A percentile compares a stretch with the other conserved stretches of the same genome.
Conservation (phyloP, 2,888 invertebrate genomes). For the Tachina grossa region DNA sequence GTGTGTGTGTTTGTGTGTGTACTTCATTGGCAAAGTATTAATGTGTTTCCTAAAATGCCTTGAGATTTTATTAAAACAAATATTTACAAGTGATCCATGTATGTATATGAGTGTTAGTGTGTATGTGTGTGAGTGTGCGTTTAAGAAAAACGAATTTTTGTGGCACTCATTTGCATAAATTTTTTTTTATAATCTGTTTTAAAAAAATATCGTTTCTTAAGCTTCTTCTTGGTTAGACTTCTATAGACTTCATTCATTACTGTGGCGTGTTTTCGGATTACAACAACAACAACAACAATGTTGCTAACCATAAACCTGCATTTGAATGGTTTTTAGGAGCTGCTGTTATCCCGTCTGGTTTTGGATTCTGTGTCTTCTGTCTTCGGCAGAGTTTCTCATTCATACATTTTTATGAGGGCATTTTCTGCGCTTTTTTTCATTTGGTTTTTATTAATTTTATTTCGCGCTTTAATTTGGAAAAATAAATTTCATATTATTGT, state of each 20-base stretch:
- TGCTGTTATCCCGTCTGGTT: conserved; percentile 52
- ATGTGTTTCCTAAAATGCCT: conserved; percentile 51
- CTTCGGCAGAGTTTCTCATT: conserved; percentile 14
- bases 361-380: conserved; percentile 3
- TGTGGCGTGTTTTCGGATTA: conserved; percentile 1
- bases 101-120: neutral
- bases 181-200: conserved; percentile 58
- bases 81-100: neutral
- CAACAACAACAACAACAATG: neutral
- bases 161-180: conserved; percentile 66
- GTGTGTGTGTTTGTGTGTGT: neutral
- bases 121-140: conserved; percentile 9
- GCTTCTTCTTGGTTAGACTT: conserved; percentile 23
- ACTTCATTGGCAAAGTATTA: conserved; percentile 1
- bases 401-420: conserved; percentile 42
- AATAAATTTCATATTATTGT: conserved; percentile 56
- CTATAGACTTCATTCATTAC: conserved; percentile 34
- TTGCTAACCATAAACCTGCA: conserved; percentile 41
- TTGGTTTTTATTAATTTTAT: conserved; percentile 68
- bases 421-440: conserved; percentile 13
- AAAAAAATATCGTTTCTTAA: conserved; percentile 46
- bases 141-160: conserved; percentile 39
- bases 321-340: conserved; percentile 54
- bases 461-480: conserved; percentile 66
- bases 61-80: conserved; percentile 59